Percentiles rank a stretch among this genome's conserved stretches.
Conservation (phyloP, 1,140 invertebrate species). For the Pentalonia nigronervosa region DNA sequence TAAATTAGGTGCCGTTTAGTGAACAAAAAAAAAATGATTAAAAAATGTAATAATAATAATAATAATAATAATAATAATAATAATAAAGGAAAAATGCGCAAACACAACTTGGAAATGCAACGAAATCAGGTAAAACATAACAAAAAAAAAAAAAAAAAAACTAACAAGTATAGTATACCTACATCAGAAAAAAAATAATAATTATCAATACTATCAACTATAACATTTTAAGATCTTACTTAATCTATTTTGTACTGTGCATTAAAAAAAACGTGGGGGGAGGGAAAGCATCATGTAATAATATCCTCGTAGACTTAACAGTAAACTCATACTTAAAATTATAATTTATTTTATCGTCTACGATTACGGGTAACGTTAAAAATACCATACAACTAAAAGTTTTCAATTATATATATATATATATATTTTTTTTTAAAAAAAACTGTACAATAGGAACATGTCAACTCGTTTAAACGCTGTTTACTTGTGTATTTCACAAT, state of each 20-base stretch:
- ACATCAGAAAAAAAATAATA: constrained; percentile 33
- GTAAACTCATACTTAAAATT: constrained; percentile 4
- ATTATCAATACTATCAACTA: constrained; percentile 34
- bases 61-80: constrained; percentile 45
- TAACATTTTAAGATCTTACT: constrained; percentile 45
- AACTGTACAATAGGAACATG: constrained; percentile 57
- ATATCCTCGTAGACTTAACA: constrained; percentile 23
- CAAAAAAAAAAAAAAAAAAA: constrained; percentile 52
- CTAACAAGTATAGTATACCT: constrained; percentile 43
- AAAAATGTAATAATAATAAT: constrained; percentile 43
- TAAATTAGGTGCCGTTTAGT: constrained; percentile 52
- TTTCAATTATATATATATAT: not conserved
- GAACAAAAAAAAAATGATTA: constrained; percentile 36
- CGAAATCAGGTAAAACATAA: constrained; percentile 58
- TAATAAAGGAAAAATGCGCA: constrained; percentile 55
- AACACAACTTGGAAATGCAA: constrained; percentile 58
- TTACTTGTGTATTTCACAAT: constrained; percentile 29
- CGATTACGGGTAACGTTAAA: constrained; percentile 48
- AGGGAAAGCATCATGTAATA: constrained; percentile 32
- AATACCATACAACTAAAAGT: constrained; percentile 37
- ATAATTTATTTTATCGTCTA: not conserved
- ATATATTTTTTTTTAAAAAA: constrained; percentile 46
- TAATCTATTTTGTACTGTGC: constrained; percentile 58
- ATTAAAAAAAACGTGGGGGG: constrained; percentile 39
- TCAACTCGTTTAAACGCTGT: not conserved